Percentiles rank a stretch among this genome's conserved stretches.
These are phyloP conservation scores for Tuberolachnus salignus DNA, from an alignment of 2,888 invertebrate genomes.

Conservation along the genomic window DNA sequence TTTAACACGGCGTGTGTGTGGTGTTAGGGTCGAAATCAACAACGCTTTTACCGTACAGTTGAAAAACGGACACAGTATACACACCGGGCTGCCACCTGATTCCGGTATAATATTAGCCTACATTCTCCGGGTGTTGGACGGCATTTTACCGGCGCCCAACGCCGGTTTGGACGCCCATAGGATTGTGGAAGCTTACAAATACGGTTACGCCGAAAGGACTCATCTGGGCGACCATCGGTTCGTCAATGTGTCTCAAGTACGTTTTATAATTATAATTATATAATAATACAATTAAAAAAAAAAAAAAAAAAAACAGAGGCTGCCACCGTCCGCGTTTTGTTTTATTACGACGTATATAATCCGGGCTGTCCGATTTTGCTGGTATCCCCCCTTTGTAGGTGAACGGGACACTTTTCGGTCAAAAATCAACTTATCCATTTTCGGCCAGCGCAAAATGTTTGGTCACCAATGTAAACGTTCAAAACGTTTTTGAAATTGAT, in stretches of 20 bases:
- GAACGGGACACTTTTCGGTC: no score
- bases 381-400: no score
- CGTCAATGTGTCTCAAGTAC: slow-evolving; percentile 73
- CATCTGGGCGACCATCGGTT: slow-evolving; percentile 83
- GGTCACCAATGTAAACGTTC: no score
- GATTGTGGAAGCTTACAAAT: slow-evolving; percentile 88
- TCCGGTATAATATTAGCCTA: slow-evolving; percentile 82
- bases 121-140: slow-evolving; percentile 80
- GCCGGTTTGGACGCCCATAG: slow-evolving; percentile 70
- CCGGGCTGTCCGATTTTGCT: no score
- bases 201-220: slow-evolving; percentile 84
- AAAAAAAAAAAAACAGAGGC: no score
- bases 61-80: slow-evolving; percentile 69
- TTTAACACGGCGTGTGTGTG: slow-evolving; percentile 58
- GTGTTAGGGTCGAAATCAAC: slow-evolving; percentile 70
- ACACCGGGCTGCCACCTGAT: slow-evolving; percentile 84
- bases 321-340: no score
- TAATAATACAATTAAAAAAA: no score
- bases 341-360: no score
- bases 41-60: slow-evolving; percentile 69
- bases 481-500: no score
- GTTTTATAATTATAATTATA: slow-evolving; percentile 58
- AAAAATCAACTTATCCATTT: no score
- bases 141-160: slow-evolving; percentile 64
- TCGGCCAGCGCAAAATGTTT: no score